phyloP scores from a whole-genome alignment of 2,888 invertebrate genomes.

The Papilio elwesi region DNA sequence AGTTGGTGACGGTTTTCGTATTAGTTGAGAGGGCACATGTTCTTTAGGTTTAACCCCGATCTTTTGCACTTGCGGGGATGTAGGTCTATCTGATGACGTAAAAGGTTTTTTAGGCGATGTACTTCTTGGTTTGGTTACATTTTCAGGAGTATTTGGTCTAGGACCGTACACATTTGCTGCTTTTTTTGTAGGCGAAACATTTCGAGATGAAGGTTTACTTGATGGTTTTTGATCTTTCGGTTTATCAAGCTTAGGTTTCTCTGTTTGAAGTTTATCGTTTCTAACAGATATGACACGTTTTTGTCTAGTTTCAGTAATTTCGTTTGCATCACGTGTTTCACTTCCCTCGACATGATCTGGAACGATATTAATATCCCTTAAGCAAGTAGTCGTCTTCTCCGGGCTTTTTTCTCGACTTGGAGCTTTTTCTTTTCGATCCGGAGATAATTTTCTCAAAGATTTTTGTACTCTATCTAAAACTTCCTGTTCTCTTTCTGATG shows the following conservation, averaged over 20 bases:
- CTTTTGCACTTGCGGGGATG: conserved; percentile 70
- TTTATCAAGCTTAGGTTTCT: conserved; percentile 52
- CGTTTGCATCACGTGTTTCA: conserved; percentile 39
- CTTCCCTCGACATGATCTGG: conserved; percentile 46
- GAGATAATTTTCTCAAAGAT: conserved; percentile 72
- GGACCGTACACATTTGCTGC: conserved; percentile 50
- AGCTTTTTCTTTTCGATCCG: conserved; percentile 63
- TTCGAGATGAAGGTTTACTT: conserved; percentile 63
- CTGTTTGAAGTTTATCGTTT: conserved; percentile 41
- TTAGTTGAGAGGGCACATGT: conserved; percentile 57
- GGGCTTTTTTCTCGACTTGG: conserved; percentile 64
- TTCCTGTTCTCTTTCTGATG: conserved; percentile 71
- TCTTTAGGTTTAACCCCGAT: conserved; percentile 66
- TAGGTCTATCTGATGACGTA: conserved; percentile 62
- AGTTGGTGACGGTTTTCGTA: conserved; percentile 63
- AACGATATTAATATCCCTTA: conserved; percentile 60
- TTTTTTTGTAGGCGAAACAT: conserved; percentile 70
- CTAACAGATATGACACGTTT: conserved; percentile 43
- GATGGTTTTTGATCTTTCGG: conserved; percentile 55
- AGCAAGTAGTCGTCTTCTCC: conserved; percentile 60
- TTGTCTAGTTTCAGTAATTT: conserved; percentile 41
- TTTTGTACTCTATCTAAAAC: conserved; percentile 71
- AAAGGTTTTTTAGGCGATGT: conserved; percentile 59
- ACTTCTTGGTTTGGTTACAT: conserved; percentile 28
- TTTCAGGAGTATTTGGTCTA: conserved; percentile 54